Evolutionary conservation across 2,113 vertebrate species (phyloP), one percentile per base, ranked within the genome.

Genomic region (Grus americana): DNA sequence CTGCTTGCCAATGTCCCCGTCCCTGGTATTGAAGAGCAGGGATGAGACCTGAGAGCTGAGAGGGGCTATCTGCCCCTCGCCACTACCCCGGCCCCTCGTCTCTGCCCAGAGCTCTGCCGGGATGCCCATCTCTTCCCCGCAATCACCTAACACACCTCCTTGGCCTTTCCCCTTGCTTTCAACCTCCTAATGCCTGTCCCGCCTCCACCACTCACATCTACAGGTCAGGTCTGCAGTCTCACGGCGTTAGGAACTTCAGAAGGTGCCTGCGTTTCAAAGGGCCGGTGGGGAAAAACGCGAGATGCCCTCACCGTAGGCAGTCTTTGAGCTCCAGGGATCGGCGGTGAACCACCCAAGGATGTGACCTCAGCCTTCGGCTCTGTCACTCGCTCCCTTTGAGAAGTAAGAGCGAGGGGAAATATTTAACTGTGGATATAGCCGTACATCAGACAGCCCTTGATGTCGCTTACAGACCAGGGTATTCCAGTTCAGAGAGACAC

Each of bases 361-460:
- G 61, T 4, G 65, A 93, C 73, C 88, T 86, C 59, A 54, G 71
- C 80, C 63, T 22, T 57, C 1, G 7, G 70, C 84, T 86, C 90
- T 36, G 79, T 29, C 70, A 46, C 38, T 20, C 0, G 30, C 68
- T 84, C 8, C 16, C 42, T 85, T 44, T 92, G 70, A 74, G 74
- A 21, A 85, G 82, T 10, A 15, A 47, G 72, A 55, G 59, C 2
- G 66, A 70, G 44, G 55, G 42, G 44, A 88, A 82, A 66, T 38
- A 10, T 59, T 79, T 50, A 49, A 66, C 18, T 4, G 16, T 30
- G 70, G 59, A 1, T 55, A 3, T 1, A 40, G 32, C 44, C 44
- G 42, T 27, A 78, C 79, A 86, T 78, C 90, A 86, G 59, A 84
- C 32, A 88, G 61, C 50, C 50, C 88, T 88, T 86, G 84, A 81